These are phyloP conservation scores for Crambe crambe DNA, from an alignment of 37 sponge, comb jelly and placozoan genomes.

Conservation along the genomic window DNA sequence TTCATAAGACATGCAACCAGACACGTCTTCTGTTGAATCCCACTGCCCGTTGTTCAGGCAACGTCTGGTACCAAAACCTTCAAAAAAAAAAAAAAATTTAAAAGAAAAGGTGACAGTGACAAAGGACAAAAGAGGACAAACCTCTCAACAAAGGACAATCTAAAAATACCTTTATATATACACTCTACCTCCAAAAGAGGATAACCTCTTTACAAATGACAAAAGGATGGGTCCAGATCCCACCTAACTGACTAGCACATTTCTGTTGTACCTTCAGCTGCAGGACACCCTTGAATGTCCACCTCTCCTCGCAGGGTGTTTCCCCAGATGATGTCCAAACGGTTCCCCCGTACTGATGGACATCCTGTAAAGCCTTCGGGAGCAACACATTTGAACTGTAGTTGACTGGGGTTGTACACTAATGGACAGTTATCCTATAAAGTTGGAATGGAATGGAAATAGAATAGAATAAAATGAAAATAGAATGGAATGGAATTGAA, in stretches of 20 bases:
- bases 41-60: neutral
- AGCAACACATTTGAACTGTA: slow-evolving; percentile 12
- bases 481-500: neutral
- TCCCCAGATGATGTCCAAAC: slow-evolving; percentile 43
- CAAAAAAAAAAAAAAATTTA: too few relatives aligned
- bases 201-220: too few relatives aligned
- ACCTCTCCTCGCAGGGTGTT: slow-evolving; percentile 21
- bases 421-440: slow-evolving; percentile 48
- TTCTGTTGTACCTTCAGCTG: slow-evolving; percentile 8
- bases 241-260: too few relatives aligned
- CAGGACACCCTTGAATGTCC: slow-evolving; percentile 52
- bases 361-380: slow-evolving; percentile 35
- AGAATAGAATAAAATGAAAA: neutral
- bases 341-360: slow-evolving; percentile 15
- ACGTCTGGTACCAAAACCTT: neutral
- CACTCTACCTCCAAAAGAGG: too few relatives aligned
- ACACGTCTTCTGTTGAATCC: neutral
- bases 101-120: neutral
- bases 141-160: too few relatives aligned
- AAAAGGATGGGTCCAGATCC: too few relatives aligned
- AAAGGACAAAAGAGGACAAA: too few relatives aligned
- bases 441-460: neutral
- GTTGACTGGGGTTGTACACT: slow-evolving; percentile 31
- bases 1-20: neutral
- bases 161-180: too few relatives aligned